These are phyloP conservation scores for Acanthiza pusilla DNA, from an alignment of 2,797 vertebrate species.

Conservation along the genomic window DNA sequence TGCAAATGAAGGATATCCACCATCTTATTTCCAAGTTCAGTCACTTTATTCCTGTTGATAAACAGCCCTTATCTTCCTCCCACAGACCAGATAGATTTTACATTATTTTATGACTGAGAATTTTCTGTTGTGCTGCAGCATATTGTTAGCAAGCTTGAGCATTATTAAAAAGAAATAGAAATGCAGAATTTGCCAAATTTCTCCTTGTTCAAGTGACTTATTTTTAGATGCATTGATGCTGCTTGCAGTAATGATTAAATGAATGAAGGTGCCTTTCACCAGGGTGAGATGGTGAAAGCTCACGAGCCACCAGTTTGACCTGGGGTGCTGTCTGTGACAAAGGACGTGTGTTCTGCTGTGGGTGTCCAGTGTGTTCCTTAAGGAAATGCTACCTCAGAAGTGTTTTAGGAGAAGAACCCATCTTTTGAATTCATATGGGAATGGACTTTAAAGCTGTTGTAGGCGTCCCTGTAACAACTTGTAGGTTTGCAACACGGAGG, in stretches of 20 bases:
- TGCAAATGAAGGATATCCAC: slow-evolving; percentile 28
- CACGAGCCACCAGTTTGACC: background rate
- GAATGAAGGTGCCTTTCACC: background rate
- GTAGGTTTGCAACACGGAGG: background rate
- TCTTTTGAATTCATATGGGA: background rate
- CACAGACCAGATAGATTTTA: slow-evolving; percentile 39
- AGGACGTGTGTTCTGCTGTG: rapidly evolving
- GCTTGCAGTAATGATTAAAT: background rate
- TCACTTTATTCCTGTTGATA: slow-evolving; percentile 41
- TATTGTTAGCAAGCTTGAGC: background rate
- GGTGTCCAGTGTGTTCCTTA: rapidly evolving
- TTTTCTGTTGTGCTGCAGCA: slow-evolving; percentile 1
- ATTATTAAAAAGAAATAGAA: slow-evolving; percentile 11
- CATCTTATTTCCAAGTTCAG: slow-evolving; percentile 43
- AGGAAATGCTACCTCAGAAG: background rate
- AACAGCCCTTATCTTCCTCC: slow-evolving; percentile 53
- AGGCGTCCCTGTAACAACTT: background rate
- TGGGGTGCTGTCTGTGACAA: background rate
- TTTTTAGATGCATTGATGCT: background rate
- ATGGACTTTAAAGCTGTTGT: background rate
- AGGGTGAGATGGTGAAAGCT: background rate
- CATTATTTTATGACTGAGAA: background rate
- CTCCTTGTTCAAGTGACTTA: background rate
- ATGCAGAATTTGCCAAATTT: background rate
- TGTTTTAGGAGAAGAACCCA: rapidly evolving